These are phyloP conservation scores for Urosaurus nigricauda DNA, from an alignment of 2,797 vertebrate genomes.

Conservation along the genomic window DNA sequence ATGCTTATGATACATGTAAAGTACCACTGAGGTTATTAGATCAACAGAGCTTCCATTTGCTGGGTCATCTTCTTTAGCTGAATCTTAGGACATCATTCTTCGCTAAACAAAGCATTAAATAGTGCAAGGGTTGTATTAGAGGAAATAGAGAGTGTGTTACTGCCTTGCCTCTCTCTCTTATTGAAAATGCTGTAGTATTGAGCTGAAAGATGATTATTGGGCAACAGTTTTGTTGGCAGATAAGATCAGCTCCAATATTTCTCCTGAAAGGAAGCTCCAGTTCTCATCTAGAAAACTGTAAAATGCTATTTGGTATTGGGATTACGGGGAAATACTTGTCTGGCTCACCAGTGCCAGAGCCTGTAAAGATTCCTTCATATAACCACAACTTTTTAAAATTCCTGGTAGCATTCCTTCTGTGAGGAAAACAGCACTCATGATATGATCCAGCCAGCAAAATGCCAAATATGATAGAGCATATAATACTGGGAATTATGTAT, in stretches of 20 bases:
- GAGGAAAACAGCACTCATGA: neutral
- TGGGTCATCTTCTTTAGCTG: slow-evolving; percentile 1
- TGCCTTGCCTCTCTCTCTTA: slow-evolving; percentile 31
- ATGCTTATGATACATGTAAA: neutral
- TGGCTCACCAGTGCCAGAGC: slow-evolving; percentile 16
- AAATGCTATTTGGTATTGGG: neutral
- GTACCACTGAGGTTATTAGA: neutral
- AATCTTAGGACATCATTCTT: neutral
- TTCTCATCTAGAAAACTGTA: neutral
- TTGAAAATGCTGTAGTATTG: neutral
- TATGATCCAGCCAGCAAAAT: neutral
- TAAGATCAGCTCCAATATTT: neutral
- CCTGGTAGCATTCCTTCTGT: neutral
- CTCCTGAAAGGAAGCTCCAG: slow-evolving; percentile 37
- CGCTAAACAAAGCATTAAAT: neutral
- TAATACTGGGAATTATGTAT: neutral
- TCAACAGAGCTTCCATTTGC: neutral
- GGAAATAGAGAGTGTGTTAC: neutral
- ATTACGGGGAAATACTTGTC: neutral
- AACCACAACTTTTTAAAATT: neutral
- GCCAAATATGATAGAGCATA: neutral
- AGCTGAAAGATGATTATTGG: slow-evolving; percentile 38
- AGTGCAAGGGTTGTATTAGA: fast-evolving
- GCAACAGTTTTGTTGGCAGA: neutral
- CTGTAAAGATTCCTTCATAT: slow-evolving; percentile 27